phyloP scores from a whole-genome alignment of 2,113 vertebrate genomes.

The Notiomystis cincta region DNA sequence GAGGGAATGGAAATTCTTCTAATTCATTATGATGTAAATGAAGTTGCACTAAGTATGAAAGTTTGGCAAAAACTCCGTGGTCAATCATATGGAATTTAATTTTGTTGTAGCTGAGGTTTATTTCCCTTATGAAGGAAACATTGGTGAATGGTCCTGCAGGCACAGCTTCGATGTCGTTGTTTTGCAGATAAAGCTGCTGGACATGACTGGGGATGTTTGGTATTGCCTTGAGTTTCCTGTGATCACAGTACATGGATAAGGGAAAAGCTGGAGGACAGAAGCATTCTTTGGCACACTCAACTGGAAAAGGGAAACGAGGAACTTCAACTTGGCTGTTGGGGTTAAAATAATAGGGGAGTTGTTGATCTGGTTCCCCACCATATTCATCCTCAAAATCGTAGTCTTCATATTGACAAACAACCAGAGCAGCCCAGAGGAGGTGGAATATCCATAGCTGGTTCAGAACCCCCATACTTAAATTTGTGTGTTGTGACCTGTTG shows the following conservation, averaged over 20 bases:
- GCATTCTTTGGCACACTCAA: conserved; percentile 75
- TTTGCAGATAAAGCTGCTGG: conserved; percentile 79
- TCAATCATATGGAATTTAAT: conserved; percentile 76
- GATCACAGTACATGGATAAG: conserved; percentile 80
- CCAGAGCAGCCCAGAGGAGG: conserved; percentile 57
- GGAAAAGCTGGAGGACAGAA: conserved; percentile 76
- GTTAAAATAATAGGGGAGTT: conserved; percentile 57
- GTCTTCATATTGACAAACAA: conserved; percentile 71
- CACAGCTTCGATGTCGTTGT: conserved; percentile 78
- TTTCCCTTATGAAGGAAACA: conserved; percentile 75
- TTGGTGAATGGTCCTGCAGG: conserved; percentile 72
- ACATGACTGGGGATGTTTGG: conserved; percentile 75
- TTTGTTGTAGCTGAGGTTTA: conserved; percentile 80
- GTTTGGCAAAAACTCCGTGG: conserved; percentile 70
- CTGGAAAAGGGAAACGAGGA: conserved; percentile 7
- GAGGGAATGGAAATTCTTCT: conserved; percentile 75
- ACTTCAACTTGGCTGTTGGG: conserved; percentile 35
- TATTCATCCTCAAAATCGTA: conserved; percentile 75
- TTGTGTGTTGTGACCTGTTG: conserved; percentile 36
- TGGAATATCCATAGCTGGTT: conserved; percentile 28
- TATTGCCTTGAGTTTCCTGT: conserved; percentile 74
- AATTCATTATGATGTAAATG: conserved; percentile 78
- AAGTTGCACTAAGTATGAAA: conserved; percentile 73
- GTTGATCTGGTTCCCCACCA: conserved; percentile 51
- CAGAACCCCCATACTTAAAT: conserved; percentile 59